Evolutionary conservation across 2,888 invertebrate species (phyloP), one percentile per base, ranked within the genome.

Genomic region (Disparrhopalites patrizii): DNA sequence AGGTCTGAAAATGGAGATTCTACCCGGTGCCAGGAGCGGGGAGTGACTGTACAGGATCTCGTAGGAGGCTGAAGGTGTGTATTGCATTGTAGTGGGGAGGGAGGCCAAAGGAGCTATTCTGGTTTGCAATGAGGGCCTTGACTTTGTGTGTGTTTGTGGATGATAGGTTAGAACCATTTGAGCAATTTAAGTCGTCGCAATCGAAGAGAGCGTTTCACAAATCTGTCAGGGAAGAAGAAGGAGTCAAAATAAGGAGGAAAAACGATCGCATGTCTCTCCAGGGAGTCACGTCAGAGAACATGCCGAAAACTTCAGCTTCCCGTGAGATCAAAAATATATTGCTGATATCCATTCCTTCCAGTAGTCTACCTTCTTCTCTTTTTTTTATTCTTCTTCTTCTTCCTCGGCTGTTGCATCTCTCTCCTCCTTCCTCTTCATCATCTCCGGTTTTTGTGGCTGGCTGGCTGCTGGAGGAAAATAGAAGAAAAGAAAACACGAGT

Each of bases 101-200:
- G 31, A 54, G 30, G 20, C 18, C 18, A 27, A 31, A 25, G 20
- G 54, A 10, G 23, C n/a, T n/a, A n/a, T n/a, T n/a, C n/a, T n/a
- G n/a, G n/a, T n/a, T n/a, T n/a, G n/a, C n/a, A n/a, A n/a, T n/a
- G n/a, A n/a, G n/a, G n/a, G n/a, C n/a, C n/a, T n/a, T n/a, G n/a
- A 10, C 36, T 36, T 15, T 15, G 8, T 43, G 43, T 43, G 43
- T 43, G 43, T 43, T 43, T 43, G 43, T 5, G n/a, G 43, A 43
- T 43, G 43, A 43, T 43, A 43, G 43, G 43, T 43, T 43, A 55
- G 43, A 54, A 40, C 55, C 38, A 40, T 62, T 55, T 63, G 56
- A 55, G 55, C 55, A 63, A 55, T 63, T 55, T 63, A 54, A 55
- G 50, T 55, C 55, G 55, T 63, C 55, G 47, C 55, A 63, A 63